phyloP scores from a whole-genome alignment of 2,888 invertebrate genomes.

The Ophion obscuratus region DNA sequence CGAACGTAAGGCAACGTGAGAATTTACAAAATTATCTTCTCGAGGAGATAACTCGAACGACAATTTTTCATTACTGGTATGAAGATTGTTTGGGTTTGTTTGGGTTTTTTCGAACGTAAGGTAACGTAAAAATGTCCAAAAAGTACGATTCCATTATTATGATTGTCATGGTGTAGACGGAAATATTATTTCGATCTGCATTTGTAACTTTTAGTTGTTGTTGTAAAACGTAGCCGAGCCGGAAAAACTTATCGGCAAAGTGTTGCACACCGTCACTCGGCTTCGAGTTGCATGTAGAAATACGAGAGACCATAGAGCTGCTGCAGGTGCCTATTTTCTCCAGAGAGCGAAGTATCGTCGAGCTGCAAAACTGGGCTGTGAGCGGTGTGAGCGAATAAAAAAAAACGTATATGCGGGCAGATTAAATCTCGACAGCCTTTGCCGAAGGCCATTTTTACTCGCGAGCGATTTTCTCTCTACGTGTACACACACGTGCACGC shows the following conservation, averaged over 20 bases:
- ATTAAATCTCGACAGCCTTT: constrained; percentile 45
- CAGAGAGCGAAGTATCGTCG: constrained; percentile 24
- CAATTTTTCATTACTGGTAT: too few species aligned
- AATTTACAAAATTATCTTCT: too few species aligned
- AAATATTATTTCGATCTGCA: too few species aligned
- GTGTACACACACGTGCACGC: too few species aligned
- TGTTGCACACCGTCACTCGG: neutral
- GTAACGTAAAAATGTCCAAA: too few species aligned
- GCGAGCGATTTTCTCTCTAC: too few species aligned
- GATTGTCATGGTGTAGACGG: too few species aligned
- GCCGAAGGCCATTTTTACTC: constrained; percentile 53
- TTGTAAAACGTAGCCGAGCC: neutral
- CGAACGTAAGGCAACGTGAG: too few species aligned
- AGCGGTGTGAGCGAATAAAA: neutral
- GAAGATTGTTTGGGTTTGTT: too few species aligned
- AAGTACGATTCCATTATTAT: too few species aligned
- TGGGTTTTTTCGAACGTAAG: too few species aligned
- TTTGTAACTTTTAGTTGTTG: neutral
- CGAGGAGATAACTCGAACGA: too few species aligned
- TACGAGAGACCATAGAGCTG: constrained; percentile 41
- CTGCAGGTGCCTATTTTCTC: constrained; percentile 9
- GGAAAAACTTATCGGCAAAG: neutral
- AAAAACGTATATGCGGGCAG: constrained; percentile 30
- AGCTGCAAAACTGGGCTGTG: constrained; percentile 51
- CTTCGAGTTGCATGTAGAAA: constrained; percentile 26